Evolutionary conservation across 2,113 vertebrate genomes (phyloP).

Genomic region (Planiliza haematocheilus): DNA sequence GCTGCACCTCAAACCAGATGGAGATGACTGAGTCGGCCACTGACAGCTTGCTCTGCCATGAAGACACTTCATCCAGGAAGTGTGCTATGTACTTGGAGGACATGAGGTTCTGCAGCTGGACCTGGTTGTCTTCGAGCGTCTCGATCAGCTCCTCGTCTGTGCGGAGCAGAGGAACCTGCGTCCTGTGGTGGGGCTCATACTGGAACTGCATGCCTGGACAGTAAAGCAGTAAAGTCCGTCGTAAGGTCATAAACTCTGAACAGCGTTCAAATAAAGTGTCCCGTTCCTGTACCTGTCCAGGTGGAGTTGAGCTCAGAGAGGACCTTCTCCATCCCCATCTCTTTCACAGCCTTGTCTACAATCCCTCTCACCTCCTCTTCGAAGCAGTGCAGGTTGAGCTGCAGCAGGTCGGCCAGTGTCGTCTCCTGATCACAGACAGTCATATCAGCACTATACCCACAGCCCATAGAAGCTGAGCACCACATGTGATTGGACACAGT

Average conservation of each 20-base stretch:
- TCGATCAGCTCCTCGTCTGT: slow-evolving; percentile 91
- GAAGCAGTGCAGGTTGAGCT: slow-evolving; percentile 91
- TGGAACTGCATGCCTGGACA: slow-evolving; percentile 87
- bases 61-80: slow-evolving; percentile 92
- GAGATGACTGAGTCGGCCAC: slow-evolving; percentile 86
- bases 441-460: neutral
- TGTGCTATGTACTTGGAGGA: slow-evolving; percentile 90
- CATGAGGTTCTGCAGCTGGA: slow-evolving; percentile 96
- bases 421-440: slow-evolving; percentile 74
- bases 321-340: slow-evolving; percentile 79
- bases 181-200: slow-evolving; percentile 88
- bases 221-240: neutral
- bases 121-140: slow-evolving; percentile 95
- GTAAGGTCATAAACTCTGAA: neutral
- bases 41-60: slow-evolving; percentile 92
- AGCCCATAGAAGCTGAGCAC: neutral
- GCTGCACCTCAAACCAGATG: slow-evolving; percentile 95
- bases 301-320: slow-evolving; percentile 75
- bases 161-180: slow-evolving; percentile 83
- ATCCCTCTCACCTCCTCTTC: slow-evolving; percentile 93
- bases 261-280: neutral
- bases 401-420: slow-evolving; percentile 89
- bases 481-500: neutral
- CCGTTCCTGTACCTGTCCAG: slow-evolving; percentile 62
- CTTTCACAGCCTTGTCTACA: slow-evolving; percentile 86